Conservation (phyloP, 2,888 invertebrate species). For the Tachina grossa region DNA sequence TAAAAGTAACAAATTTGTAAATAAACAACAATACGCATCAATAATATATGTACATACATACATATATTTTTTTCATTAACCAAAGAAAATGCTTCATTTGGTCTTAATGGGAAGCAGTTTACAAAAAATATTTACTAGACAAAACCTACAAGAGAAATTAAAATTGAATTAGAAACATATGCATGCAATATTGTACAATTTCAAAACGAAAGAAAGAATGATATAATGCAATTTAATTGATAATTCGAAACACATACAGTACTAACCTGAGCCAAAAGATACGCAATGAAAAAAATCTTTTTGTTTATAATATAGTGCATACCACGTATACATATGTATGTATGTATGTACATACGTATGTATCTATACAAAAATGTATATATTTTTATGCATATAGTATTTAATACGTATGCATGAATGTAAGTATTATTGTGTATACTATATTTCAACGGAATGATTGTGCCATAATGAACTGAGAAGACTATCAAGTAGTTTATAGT, state of each 20-base stretch:
- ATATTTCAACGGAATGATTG: constrained; percentile 52
- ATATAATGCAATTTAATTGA: constrained; percentile 63
- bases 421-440: constrained; percentile 12
- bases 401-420: not conserved
- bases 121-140: not conserved
- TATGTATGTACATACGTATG: not conserved
- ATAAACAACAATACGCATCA: not conserved
- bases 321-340: not conserved
- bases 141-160: constrained; percentile 44
- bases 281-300: constrained; percentile 24
- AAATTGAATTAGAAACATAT: constrained; percentile 43
- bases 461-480: constrained; percentile 61
- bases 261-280: constrained; percentile 60
- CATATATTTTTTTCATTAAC: constrained; percentile 20
- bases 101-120: not conserved
- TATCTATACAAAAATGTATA: no score
- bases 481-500: constrained; percentile 62
- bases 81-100: not conserved
- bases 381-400: not conserved
- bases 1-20: not conserved
- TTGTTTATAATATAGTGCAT: not conserved
- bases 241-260: constrained; percentile 65
- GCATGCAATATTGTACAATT: constrained; percentile 39
- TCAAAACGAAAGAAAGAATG: constrained; percentile 39
- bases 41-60: not conserved